Base-by-base conservation (phyloP, 2,113 vertebrate species). In the Saguinus midas region DNA sequence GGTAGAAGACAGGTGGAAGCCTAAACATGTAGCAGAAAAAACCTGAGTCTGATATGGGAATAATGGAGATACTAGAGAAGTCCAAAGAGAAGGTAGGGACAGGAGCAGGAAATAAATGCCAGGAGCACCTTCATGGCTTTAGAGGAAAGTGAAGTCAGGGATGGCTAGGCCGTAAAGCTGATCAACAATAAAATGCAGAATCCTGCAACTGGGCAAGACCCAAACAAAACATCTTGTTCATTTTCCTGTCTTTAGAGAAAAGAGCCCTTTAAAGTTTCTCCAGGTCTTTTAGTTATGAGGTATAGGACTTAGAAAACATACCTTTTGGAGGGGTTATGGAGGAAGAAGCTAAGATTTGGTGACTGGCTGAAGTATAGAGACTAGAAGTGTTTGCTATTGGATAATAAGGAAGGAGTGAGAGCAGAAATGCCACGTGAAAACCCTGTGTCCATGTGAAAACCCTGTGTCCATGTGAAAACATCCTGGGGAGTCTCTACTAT, bases 401-500 rank as follows among this genome's bases (percentile, higher is more conserved):
- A 57, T 90, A 87, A n/a, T 43, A 55, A 90, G 52, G 37, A 86
- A 50, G 72, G 58, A 93, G 61, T 83, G n/a, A 85, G 57, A 87
- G 32, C 29, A 73, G 57, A 94, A 87, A 90, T 64, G 79, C 57
- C 78, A 86, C 61, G 43, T 94, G 81, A 81, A 93, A 87, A 84
- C 50, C 27, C 87, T 73, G 32, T 82, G 86, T 96, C 92, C 92
- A 96, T 87, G 92, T 96, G 96, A 95, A 97, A 90, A 93, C 52
- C 27, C 87, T 73, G 32, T 82, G 86, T 96, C 92, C 92, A 96
- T 87, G 92, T 96, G 96, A 95, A 97, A 90, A 93, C 52, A 79
- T 55, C 6, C 3, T 96, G 82, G 35, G 58, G 43, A 86, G 57
- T 64, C 40, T 94, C 89, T 40, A 70, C 21, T 45, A 35, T 35